phyloP scores from a whole-genome alignment of 2,113 vertebrate genomes.

The Meriones unguiculatus region DNA sequence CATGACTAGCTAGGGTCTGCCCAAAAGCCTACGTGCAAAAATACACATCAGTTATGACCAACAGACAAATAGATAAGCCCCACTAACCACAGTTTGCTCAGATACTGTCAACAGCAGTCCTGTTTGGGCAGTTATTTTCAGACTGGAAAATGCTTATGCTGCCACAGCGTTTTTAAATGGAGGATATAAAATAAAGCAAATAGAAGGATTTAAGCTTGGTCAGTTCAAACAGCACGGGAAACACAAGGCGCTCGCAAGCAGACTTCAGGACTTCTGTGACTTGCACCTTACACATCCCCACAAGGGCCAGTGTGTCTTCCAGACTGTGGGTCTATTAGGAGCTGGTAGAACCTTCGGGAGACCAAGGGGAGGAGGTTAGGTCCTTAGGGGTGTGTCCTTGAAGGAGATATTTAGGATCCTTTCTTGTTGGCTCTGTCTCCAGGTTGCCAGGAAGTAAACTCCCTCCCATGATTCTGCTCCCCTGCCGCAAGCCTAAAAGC shows the following conservation, averaged over 20 bases:
- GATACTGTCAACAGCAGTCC: rapidly evolving
- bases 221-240: no score
- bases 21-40: background rate
- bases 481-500: background rate
- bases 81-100: background rate
- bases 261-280: background rate
- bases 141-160: background rate
- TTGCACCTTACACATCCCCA: background rate
- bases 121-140: background rate
- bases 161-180: background rate
- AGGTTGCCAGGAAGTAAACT: background rate
- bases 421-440: background rate
- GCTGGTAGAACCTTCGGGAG: background rate
- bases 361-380: background rate
- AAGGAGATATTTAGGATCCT: background rate
- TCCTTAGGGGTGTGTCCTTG: background rate
- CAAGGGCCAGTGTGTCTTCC: background rate
- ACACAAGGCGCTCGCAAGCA: background rate
- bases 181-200: background rate
- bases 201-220: background rate
- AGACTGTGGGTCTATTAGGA: background rate
- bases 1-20: background rate
- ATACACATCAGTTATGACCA: background rate
- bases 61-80: background rate
- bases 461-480: background rate